Evolutionary conservation across 2,797 vertebrate genomes (phyloP).

Genomic region (Scarus forsteni): DNA sequence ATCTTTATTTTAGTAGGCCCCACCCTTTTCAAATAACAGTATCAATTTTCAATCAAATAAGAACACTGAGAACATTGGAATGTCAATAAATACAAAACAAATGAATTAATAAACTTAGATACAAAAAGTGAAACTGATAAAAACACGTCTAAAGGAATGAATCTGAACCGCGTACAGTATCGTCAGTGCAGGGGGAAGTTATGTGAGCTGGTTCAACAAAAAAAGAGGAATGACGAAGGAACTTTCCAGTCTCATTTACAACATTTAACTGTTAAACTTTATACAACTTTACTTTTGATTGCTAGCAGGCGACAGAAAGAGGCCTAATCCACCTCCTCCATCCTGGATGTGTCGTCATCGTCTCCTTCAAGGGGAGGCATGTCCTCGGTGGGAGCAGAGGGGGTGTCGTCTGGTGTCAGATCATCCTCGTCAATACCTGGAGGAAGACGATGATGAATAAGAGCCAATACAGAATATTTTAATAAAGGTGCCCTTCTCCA

Average conservation of each 20-base stretch:
- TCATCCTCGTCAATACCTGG: conserved; percentile 97
- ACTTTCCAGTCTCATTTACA: conserved; percentile 58
- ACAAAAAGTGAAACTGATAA: conserved; percentile 60
- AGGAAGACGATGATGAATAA: not conserved
- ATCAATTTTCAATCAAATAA: conserved; percentile 61
- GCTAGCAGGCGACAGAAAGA: conserved; percentile 9
- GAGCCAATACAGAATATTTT: not conserved
- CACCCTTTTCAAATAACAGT: conserved; percentile 53
- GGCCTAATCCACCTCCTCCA: conserved; percentile 95
- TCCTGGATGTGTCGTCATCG: conserved; percentile 93
- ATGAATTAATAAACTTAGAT: conserved; percentile 49
- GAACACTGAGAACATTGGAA: conserved; percentile 64
- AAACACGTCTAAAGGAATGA: conserved; percentile 45
- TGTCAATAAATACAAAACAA: conserved; percentile 80
- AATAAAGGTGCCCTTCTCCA: not conserved
- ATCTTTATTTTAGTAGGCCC: conserved; percentile 74
- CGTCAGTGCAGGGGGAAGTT: conserved; percentile 12
- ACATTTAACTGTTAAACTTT: conserved; percentile 59
- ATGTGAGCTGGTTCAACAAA: conserved; percentile 22
- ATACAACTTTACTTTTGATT: conserved; percentile 45
- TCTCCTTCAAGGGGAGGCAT: conserved; percentile 96
- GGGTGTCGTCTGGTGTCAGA: conserved; percentile 85
- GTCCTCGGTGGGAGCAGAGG: conserved; percentile 87
- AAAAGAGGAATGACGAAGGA: conserved; percentile 1
- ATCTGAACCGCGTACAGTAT: conserved; percentile 32